phyloP scores from a whole-genome alignment of 1,140 invertebrate species.

The Dufourea novaeangliae region DNA sequence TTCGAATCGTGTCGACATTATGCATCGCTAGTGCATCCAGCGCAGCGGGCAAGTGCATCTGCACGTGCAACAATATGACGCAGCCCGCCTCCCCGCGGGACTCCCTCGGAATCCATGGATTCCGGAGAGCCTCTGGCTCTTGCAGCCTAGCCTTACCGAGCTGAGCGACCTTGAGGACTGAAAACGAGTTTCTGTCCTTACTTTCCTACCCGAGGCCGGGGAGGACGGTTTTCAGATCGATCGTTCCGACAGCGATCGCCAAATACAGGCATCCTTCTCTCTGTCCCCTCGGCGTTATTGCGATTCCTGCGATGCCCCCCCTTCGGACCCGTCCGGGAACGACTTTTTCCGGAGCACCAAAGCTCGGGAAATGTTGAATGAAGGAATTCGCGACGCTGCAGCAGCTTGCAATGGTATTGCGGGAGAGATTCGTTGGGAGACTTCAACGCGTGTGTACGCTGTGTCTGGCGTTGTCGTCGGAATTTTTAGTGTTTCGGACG shows the following conservation, averaged over 20 bases:
- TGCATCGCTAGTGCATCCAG: conserved; percentile 23
- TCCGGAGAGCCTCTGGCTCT: conserved; percentile 60
- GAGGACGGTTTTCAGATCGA: conserved; percentile 65
- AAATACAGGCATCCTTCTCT: conserved; percentile 62
- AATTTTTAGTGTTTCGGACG: no score
- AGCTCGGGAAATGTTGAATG: conserved; percentile 28
- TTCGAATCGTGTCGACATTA: conserved; percentile 14
- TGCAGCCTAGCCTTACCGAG: conserved; percentile 45
- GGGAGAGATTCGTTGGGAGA: not conserved
- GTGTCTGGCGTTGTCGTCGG: not conserved
- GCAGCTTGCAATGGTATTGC: not conserved
- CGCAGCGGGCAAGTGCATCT: conserved; percentile 58
- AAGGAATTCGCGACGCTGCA: conserved; percentile 7
- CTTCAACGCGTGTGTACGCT: not conserved
- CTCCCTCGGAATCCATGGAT: conserved; percentile 62
- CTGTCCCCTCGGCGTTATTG: conserved; percentile 32
- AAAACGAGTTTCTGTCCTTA: conserved; percentile 66
- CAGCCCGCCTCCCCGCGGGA: conserved; percentile 38
- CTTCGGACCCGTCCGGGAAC: not conserved
- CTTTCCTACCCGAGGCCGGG: conserved; percentile 37
- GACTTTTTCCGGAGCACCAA: conserved; percentile 7
- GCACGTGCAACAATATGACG: conserved; percentile 61
- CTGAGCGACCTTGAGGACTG: conserved; percentile 64
- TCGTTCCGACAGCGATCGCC: conserved; percentile 61
- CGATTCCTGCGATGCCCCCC: conserved; percentile 25